Evolutionary conservation across 2,113 vertebrate genomes (phyloP).

Genomic region (Scopus umbretta): DNA sequence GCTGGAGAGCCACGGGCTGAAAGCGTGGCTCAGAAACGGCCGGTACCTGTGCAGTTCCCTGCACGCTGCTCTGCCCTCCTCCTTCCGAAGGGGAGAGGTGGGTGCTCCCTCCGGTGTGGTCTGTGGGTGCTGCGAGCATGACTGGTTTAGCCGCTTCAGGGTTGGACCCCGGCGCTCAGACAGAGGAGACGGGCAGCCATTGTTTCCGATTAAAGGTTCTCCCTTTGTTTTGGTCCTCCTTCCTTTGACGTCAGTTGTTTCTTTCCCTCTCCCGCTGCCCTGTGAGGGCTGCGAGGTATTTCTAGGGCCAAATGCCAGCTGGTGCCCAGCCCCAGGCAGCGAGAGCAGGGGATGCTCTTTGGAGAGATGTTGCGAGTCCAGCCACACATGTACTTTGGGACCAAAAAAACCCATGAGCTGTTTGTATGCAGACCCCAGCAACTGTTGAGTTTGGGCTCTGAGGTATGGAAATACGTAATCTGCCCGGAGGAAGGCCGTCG

Average conservation of each 20-base stretch:
- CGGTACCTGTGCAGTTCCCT: background rate
- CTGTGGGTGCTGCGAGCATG: background rate
- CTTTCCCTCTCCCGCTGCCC: background rate
- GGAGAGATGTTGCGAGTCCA: background rate
- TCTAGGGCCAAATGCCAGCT: background rate
- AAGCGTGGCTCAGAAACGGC: background rate
- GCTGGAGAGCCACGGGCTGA: too few relatives aligned
- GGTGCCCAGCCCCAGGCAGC: accelerated
- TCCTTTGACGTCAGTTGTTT: background rate
- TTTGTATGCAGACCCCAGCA: background rate
- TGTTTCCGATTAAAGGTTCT: background rate
- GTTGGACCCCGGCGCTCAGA: accelerated
- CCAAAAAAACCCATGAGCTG: accelerated
- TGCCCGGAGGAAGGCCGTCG: accelerated
- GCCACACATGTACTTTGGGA: background rate
- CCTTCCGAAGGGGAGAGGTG: background rate
- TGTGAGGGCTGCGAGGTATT: background rate
- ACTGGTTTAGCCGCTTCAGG: background rate
- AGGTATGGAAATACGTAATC: background rate
- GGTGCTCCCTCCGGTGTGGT: background rate
- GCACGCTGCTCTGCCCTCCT: background rate
- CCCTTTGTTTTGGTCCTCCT: background rate
- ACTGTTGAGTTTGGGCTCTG: background rate
- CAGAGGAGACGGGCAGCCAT: background rate
- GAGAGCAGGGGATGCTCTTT: background rate